Conservation (phyloP, 2,888 invertebrate genomes). For the Stegophylla sp. region DNA sequence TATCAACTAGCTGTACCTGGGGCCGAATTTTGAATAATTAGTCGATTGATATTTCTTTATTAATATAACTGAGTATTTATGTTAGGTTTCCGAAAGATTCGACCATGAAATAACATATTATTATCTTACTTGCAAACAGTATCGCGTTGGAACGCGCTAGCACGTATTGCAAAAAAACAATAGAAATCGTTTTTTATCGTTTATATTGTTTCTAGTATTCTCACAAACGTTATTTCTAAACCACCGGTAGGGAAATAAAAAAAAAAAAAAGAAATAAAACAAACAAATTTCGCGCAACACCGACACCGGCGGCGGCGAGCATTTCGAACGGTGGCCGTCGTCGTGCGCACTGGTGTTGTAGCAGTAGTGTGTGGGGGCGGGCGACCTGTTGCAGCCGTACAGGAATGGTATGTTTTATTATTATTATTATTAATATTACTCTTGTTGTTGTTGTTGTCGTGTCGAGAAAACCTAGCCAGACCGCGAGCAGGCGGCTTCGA, state of each 20-base stretch:
- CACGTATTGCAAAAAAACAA: conserved; percentile 12
- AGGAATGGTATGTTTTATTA: conserved; percentile 7
- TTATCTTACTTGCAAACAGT: not conserved
- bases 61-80: too few relatives aligned
- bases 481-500: not conserved
- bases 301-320: not conserved
- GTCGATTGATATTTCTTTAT: too few relatives aligned
- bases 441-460: not conserved
- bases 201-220: not conserved
- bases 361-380: not conserved
- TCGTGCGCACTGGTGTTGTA: too few relatives aligned
- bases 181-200: conserved; percentile 14
- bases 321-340: not conserved
- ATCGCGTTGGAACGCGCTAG: not conserved
- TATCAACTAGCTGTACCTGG: too few relatives aligned
- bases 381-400: conserved; percentile 24
- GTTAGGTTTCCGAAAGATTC: too few relatives aligned
- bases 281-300: not conserved
- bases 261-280: not conserved
- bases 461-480: not conserved
- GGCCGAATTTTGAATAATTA: too few relatives aligned
- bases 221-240: conserved; percentile 1
- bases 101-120: too few relatives aligned
- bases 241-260: too few relatives aligned
- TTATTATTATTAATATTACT: conserved; percentile 20